These are phyloP conservation scores for Cyrtonyx montezumae DNA, from an alignment of 2,113 vertebrate genomes.

Conservation along the genomic window DNA sequence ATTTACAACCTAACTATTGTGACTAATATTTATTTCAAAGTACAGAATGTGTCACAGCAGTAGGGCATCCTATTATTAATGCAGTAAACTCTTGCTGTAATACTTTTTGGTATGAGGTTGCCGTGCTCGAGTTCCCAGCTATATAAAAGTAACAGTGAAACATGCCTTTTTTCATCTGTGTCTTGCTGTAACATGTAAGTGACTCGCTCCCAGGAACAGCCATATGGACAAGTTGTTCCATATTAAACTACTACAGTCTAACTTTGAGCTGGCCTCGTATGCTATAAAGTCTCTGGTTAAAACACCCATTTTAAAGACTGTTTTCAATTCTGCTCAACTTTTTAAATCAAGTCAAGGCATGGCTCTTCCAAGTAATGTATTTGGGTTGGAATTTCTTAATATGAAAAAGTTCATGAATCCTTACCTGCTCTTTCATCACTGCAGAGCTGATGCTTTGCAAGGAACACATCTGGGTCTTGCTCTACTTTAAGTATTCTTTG, in stretches of 20 bases:
- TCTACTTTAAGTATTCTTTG: background rate
- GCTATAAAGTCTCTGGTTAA: constrained; percentile 21
- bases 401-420: constrained; percentile 1
- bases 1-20: constrained; percentile 72
- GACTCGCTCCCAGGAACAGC: constrained; percentile 51
- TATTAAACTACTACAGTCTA: constrained; percentile 53
- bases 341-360: constrained; percentile 44
- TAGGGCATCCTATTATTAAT: constrained; percentile 77
- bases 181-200: constrained; percentile 65
- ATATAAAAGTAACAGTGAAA: constrained; percentile 71
- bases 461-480: background rate
- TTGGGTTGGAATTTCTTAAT: constrained; percentile 9
- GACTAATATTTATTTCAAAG: constrained; percentile 78
- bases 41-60: constrained; percentile 69
- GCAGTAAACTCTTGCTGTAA: constrained; percentile 73
- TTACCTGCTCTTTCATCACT: background rate
- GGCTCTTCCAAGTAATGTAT: constrained; percentile 22
- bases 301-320: constrained; percentile 36
- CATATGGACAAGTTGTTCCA: constrained; percentile 59
- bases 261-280: background rate
- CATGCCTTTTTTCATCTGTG: constrained; percentile 59
- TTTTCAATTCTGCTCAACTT: constrained; percentile 47
- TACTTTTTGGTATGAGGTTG: constrained; percentile 61
- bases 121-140: constrained; percentile 53
- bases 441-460: background rate